Evolutionary conservation across 2,113 vertebrate genomes (phyloP).

Genomic region (Eptesicus fuscus): DNA sequence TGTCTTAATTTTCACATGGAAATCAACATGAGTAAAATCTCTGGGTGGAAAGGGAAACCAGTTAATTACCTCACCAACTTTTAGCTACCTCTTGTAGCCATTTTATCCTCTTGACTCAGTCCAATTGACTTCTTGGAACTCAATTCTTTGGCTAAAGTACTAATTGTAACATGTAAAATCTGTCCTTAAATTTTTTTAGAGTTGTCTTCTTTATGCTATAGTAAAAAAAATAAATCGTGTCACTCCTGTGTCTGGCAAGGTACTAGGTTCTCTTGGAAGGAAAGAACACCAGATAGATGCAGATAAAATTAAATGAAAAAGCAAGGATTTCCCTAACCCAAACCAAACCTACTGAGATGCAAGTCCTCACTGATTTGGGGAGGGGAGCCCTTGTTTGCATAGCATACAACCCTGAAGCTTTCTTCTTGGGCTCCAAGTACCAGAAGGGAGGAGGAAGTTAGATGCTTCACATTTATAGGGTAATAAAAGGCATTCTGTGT

Average conservation of each 20-base stretch:
- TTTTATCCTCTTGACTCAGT: not conserved
- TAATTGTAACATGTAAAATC: not conserved
- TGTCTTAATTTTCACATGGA: not conserved
- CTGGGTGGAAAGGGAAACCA: not conserved
- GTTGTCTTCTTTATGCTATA: not conserved
- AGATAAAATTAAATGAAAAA: not conserved
- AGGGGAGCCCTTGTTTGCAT: not conserved
- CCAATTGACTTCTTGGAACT: not conserved
- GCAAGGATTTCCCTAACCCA: not conserved
- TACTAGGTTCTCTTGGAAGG: not conserved
- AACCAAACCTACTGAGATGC: not conserved
- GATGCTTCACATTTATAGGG: not conserved
- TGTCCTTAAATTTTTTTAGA: not conserved
- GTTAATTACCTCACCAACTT: not conserved
- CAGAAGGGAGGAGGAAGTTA: not conserved
- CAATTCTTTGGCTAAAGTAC: not conserved
- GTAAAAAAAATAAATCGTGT: not conserved
- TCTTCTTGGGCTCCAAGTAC: not conserved
- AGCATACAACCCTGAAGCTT: not conserved
- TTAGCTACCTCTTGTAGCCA: not conserved
- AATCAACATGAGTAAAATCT: not conserved
- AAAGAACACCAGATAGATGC: not conserved
- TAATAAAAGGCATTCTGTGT: not conserved
- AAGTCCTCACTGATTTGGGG: not conserved
- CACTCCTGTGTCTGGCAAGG: not conserved